phyloP scores from a whole-genome alignment of 2,113 vertebrate genomes.

The Symphodus melops region DNA sequence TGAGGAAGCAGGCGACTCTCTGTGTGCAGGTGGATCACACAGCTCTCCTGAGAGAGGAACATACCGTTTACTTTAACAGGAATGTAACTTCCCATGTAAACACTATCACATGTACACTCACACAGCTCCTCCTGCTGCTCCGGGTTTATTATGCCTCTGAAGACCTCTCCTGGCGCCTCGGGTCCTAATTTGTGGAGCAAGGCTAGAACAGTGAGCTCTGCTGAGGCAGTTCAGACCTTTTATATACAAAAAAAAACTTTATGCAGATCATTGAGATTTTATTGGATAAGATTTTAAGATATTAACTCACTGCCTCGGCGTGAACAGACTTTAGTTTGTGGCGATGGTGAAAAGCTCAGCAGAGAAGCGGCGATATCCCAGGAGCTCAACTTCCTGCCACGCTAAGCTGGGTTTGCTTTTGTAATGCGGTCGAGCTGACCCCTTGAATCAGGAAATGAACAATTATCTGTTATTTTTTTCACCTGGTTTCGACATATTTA shows the following conservation, averaged over 20 bases:
- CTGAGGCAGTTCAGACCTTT: background rate
- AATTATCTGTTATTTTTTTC: too few species aligned
- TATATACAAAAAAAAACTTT: too few species aligned
- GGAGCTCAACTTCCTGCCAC: too few species aligned
- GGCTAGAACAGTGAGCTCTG: background rate
- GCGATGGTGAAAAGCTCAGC: background rate
- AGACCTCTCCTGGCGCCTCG: conserved; percentile 13
- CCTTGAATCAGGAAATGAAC: too few species aligned
- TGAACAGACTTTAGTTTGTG: too few species aligned
- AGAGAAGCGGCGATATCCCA: background rate
- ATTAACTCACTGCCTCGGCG: background rate
- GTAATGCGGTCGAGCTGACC: too few species aligned
- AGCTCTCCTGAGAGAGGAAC: background rate
- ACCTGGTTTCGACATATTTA: too few species aligned
- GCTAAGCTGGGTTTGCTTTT: too few species aligned
- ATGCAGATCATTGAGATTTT: background rate
- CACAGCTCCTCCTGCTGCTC: background rate
- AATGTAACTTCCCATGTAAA: background rate
- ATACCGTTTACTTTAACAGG: conserved; percentile 1
- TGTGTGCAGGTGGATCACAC: background rate
- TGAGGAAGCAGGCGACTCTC: too few species aligned
- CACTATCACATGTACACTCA: background rate
- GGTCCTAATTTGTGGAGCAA: background rate
- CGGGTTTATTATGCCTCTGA: background rate
- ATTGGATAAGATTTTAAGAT: background rate